A percentile compares a stretch with the other conserved stretches of the same genome.
Conservation (phyloP, 2,888 invertebrate species). For the Cosmia pyralina region DNA sequence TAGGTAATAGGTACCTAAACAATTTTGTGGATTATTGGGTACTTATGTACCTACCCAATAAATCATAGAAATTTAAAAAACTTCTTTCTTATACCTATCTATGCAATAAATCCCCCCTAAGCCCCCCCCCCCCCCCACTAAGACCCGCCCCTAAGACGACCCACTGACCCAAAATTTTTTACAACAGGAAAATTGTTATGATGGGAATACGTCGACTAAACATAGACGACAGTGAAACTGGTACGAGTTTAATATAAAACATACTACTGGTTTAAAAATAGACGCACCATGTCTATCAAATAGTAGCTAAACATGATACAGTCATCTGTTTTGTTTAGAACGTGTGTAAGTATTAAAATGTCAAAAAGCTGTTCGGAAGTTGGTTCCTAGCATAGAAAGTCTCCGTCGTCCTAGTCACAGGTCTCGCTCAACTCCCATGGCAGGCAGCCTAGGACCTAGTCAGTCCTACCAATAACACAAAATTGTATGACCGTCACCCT, state of each 20-base stretch:
- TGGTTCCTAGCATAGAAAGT: no score
- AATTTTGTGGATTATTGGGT: neutral
- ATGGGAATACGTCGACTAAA: neutral
- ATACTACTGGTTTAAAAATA: slow-evolving; percentile 21
- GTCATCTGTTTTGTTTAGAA: slow-evolving; percentile 13
- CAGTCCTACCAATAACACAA: no score
- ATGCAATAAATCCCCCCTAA: no score
- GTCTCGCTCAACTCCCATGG: neutral
- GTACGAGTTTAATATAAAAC: slow-evolving; percentile 11
- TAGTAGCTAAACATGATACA: neutral
- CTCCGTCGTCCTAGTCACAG: neutral
- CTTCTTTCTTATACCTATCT: no score
- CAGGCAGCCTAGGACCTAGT: no score
- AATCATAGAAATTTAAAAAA: no score
- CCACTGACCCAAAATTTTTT: no score
- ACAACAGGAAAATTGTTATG: slow-evolving; percentile 6
- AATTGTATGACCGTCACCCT: no score
- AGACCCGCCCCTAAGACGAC: no score
- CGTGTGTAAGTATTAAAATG: neutral
- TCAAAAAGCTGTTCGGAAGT: neutral
- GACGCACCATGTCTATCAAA: slow-evolving; percentile 17
- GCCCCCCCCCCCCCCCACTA: no score
- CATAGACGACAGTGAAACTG: slow-evolving; percentile 26
- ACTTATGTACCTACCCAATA: no score
- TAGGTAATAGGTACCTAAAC: neutral